A percentile compares a stretch with the other conserved stretches of the same genome.
These are phyloP conservation scores for Polypedilum pembai DNA, from an alignment of 1,140 invertebrate species.

Conservation along the genomic window DNA sequence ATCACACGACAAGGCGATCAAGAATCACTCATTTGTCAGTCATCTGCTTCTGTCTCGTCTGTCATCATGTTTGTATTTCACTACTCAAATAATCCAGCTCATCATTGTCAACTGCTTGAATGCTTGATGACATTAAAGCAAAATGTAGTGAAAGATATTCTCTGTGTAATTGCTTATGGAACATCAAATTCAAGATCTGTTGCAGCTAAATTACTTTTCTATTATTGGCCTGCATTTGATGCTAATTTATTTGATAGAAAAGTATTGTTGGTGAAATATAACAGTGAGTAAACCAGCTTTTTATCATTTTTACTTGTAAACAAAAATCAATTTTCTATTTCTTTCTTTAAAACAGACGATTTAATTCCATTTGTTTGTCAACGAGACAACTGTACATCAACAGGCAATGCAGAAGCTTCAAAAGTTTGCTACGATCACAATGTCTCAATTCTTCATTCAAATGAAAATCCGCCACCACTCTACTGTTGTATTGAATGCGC, in stretches of 20 bases:
- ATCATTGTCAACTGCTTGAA: conserved; percentile 90
- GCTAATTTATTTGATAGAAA: conserved; percentile 85
- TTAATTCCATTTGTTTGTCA: conserved; percentile 74
- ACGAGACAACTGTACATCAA: conserved; percentile 74
- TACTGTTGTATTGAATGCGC: conserved; percentile 96
- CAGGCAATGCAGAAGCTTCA: conserved; percentile 74
- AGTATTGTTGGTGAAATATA: conserved; percentile 80
- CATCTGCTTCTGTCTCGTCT: conserved; percentile 84
- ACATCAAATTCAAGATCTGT: conserved; percentile 84
- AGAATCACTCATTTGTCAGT: conserved; percentile 59
- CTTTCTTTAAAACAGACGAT: conserved; percentile 54
- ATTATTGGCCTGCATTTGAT: conserved; percentile 99
- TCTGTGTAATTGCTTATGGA: conserved; percentile 95
- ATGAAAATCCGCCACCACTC: conserved; percentile 83
- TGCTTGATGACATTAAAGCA: conserved; percentile 88
- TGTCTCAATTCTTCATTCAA: conserved; percentile 73
- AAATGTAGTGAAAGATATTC: conserved; percentile 82
- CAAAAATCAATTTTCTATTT: conserved; percentile 6
- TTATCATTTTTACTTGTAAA: neutral
- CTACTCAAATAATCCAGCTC: conserved; percentile 85
- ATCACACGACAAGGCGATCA: conserved; percentile 63
- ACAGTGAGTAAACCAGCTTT: conserved; percentile 54
- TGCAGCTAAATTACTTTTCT: conserved; percentile 93
- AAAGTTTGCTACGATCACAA: conserved; percentile 87
- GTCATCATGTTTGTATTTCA: conserved; percentile 97